Evolutionary conservation across 2,797 vertebrate genomes (phyloP), one percentile per base, ranked within the genome.

Genomic region (Crenuchus spilurus): DNA sequence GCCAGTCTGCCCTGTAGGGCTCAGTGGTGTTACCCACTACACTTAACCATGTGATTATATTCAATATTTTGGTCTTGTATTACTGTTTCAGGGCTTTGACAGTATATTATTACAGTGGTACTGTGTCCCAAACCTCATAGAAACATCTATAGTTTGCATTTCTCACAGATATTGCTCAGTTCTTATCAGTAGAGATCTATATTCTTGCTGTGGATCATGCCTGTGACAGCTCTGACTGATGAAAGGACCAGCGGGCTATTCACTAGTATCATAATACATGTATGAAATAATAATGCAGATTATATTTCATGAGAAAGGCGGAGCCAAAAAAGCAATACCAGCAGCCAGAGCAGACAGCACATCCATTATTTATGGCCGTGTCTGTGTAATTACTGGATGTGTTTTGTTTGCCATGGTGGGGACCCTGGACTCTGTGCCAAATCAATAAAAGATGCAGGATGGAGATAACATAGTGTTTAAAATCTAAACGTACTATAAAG

Each of bases 391-490:
- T 61, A 39, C 24, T 39, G 35, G 57, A 11, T 5, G n/a, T 57
- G 9, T 52, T 26, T 28, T 13, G 24, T 13, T 35, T 61, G 33
- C 8, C 55, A 6, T 18, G 9, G n/a, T 39, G 57, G 22, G n/a
- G 8, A 58, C 18, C 9, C 55, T 58, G 39, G 49, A 13, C 22
- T 1, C 11, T 13, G 49, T 14, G 5, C 18, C 20, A 13, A 24
- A 61, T 11, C 57, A 37, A 61, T 61, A 39, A 61, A 61, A 39
- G 39, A 61, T 61, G 18, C 18, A 61, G 39, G 57, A 61, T 22
- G 33, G 35, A 61, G n/a, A n/a, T n/a, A n/a, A n/a, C n/a, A n/a
- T n/a, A n/a, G n/a, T n/a, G n/a, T n/a, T n/a, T n/a, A n/a, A n/a
- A n/a, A n/a, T n/a, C n/a, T n/a, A n/a, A n/a, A n/a, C n/a, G n/a